Evolutionary conservation across 1,140 invertebrate species (phyloP).

Genomic region (Ganaspis sp.): DNA sequence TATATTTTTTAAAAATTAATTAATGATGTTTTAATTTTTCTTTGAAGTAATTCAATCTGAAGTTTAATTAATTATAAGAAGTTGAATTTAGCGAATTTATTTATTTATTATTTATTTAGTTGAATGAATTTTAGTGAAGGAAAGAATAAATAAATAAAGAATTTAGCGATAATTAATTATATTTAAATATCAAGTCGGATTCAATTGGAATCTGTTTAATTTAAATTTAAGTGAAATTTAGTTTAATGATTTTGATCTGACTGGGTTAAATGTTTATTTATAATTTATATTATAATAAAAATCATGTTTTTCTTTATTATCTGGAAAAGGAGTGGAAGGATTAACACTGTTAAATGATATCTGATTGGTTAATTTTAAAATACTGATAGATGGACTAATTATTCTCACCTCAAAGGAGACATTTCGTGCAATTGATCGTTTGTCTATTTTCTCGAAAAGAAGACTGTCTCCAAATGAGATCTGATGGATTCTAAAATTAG

Average conservation of each 20-base stretch:
- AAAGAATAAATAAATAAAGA: too few species aligned
- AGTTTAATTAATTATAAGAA: too few species aligned
- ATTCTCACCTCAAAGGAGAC: slow-evolving; percentile 26
- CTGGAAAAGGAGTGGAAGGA: not conserved
- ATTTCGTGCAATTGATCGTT: not conserved
- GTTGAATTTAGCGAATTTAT: too few species aligned
- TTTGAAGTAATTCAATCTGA: too few species aligned
- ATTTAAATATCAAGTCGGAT: not conserved
- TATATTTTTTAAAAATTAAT: too few species aligned
- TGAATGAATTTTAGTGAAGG: too few species aligned
- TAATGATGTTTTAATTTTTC: too few species aligned
- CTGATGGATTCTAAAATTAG: slow-evolving; percentile 12
- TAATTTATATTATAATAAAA: too few species aligned
- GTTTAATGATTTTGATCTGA: not conserved
- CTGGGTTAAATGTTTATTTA: not conserved
- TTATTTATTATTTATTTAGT: too few species aligned
- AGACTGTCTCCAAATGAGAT: slow-evolving; percentile 9
- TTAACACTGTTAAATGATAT: not conserved
- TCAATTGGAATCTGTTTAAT: not conserved
- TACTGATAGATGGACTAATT: not conserved
- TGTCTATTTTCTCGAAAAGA: not conserved
- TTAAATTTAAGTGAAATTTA: too few species aligned
- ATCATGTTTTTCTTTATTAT: not conserved
- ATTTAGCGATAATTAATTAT: not conserved
- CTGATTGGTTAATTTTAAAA: not conserved